Evolutionary conservation across 1,140 invertebrate species (phyloP), one percentile per base, ranked within the genome.

Genomic region (Euura lappo): DNA sequence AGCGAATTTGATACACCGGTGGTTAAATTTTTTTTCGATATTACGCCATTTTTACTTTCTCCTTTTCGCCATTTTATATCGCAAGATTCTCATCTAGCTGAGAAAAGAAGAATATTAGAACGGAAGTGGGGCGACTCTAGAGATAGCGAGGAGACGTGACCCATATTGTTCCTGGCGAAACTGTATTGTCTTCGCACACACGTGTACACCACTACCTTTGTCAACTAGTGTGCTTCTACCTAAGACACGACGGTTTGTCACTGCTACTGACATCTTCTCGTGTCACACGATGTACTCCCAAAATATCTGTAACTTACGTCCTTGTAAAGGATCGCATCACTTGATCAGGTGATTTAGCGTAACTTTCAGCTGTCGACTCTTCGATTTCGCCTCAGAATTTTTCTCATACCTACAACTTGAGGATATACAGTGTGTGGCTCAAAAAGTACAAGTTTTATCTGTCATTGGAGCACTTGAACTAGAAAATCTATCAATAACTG

Each of bases 91-190:
- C 28, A 28, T 28, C 28, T 28, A 28, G 28, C 28, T 60, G 51
- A 60, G 13, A 60, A 60, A n/a, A n/a, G 6, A 60, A 3, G 2
- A 3, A 60, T 60, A 60, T 60, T 60, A 60, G 2, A 60, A n/a
- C 51, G 51, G 51, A n/a, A 60, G 51, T 60, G 51, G 8, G 13
- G 51, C 8, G 51, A 60, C 51, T 60, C 3, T 11, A 60, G 51
- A 60, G 51, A 60, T 60, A 60, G 51, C 51, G 51, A 60, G 51
- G 51, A 60, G 51, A 60, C 51, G 51, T 60, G 51, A 60, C 51
- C 51, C 51, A 60, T 60, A 60, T 60, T 60, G 51, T 60, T 60
- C 51, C 51, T 60, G 8, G 13, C 4, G 51, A 60, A 60, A 60
- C 51, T 60, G 51, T 8, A 60, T 60, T 60, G 51, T 60, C 51